phyloP scores from a whole-genome alignment of 2,797 vertebrate genomes.

The Petrocephalus sullivani region DNA sequence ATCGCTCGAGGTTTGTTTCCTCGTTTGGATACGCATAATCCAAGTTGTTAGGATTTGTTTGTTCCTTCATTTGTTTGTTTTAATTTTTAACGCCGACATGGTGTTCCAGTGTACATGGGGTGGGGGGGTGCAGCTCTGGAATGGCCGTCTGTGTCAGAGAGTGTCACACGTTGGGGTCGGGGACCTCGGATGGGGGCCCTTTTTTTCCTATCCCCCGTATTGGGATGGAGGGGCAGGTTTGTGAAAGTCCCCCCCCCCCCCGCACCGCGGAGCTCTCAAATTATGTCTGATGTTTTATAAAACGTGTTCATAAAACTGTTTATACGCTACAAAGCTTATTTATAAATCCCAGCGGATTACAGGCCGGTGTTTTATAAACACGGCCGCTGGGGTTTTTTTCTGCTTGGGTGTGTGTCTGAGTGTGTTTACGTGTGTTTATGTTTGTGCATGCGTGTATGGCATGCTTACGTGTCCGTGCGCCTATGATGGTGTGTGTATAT shows the following conservation, averaged over 20 bases:
- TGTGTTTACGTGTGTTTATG: background rate
- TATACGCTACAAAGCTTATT: constrained; percentile 72
- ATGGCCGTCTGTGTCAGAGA: background rate
- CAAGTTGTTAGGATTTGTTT: background rate
- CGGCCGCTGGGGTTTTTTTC: constrained; percentile 17
- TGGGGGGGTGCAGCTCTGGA: background rate
- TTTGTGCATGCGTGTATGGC: background rate
- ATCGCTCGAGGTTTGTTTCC: background rate
- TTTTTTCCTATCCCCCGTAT: background rate
- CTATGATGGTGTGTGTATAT: background rate
- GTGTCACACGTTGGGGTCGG: background rate
- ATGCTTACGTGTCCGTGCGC: background rate
- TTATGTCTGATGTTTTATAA: constrained; percentile 60
- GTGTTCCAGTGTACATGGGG: background rate
- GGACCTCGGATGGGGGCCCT: background rate
- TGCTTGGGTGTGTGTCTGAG: background rate
- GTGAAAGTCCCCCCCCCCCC: constrained; percentile 34
- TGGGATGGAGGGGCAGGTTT: constrained; percentile 7
- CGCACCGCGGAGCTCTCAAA: constrained; percentile 60
- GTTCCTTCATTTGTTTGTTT: background rate
- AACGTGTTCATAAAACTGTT: constrained; percentile 67
- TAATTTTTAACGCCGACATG: background rate
- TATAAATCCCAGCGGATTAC: constrained; percentile 68
- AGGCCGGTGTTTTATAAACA: constrained; percentile 53
- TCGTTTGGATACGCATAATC: background rate